A percentile compares a stretch with the other conserved stretches of the same genome.
Conservation (phyloP, 2,888 invertebrate genomes). For the Zygothrica quintamaculata region DNA sequence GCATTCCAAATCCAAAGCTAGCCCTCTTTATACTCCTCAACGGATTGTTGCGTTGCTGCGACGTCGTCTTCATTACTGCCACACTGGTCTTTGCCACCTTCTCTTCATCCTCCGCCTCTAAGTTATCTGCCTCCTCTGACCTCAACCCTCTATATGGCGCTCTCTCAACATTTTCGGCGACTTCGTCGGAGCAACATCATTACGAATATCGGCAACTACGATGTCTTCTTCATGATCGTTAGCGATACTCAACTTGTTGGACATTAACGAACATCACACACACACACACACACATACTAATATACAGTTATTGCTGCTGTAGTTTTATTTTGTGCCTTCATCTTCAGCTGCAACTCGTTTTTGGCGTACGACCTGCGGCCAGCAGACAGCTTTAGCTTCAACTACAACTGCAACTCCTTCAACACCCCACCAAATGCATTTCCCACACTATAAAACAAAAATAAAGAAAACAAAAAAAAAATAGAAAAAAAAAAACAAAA, state of each 20-base stretch:
- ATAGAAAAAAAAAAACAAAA: slow-evolving; percentile 29
- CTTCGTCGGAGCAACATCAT: slow-evolving; percentile 63
- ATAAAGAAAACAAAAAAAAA: slow-evolving; percentile 20
- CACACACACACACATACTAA: slow-evolving; percentile 17
- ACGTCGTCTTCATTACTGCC: slow-evolving; percentile 33
- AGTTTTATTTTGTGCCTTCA: slow-evolving; percentile 55
- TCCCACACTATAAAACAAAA: slow-evolving; percentile 55
- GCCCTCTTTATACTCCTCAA: slow-evolving; percentile 84
- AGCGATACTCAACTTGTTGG: slow-evolving; percentile 41
- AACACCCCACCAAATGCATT: slow-evolving; percentile 16
- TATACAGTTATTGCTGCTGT: slow-evolving; percentile 19
- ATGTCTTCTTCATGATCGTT: slow-evolving; percentile 55
- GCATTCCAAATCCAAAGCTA: slow-evolving; percentile 82
- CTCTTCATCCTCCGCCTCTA: background rate
- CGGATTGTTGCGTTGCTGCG: slow-evolving; percentile 25
- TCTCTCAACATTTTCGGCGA: slow-evolving; percentile 18
- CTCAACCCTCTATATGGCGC: slow-evolving; percentile 7
- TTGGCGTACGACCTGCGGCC: slow-evolving; percentile 56
- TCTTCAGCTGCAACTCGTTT: slow-evolving; percentile 66
- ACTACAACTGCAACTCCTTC: slow-evolving; percentile 25
- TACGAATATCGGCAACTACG: slow-evolving; percentile 52
- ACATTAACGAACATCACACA: slow-evolving; percentile 54
- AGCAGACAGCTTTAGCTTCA: slow-evolving; percentile 34
- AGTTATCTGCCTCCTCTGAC: slow-evolving; percentile 4
- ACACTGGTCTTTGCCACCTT: slow-evolving; percentile 3